phyloP scores from a whole-genome alignment of 2,888 invertebrate species.

The Eupithecia subfuscata region DNA sequence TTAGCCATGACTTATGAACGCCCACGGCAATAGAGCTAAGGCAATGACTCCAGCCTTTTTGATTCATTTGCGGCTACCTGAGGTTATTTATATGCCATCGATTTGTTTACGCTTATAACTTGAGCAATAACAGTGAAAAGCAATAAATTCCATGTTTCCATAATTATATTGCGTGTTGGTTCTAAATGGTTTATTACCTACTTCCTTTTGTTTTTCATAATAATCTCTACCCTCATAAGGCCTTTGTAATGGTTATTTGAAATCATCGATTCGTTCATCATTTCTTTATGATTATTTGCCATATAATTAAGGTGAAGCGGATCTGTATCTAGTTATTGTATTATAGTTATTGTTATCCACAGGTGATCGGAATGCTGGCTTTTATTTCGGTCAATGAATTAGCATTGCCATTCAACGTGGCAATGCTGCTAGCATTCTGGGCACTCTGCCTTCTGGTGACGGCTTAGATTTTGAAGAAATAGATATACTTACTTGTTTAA shows the following conservation, averaged over 20 bases:
- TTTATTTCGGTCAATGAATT: too few species aligned
- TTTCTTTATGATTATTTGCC: not conserved
- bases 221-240: not conserved
- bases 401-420: too few species aligned
- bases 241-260: not conserved
- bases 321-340: not conserved
- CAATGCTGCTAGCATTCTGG: too few species aligned
- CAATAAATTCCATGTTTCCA: slow-evolving; percentile 40
- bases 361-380: too few species aligned
- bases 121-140: slow-evolving; percentile 25
- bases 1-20: slow-evolving; percentile 77
- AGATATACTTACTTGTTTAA: too few species aligned
- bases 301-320: not conserved
- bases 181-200: not conserved
- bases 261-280: not conserved
- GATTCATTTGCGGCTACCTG: slow-evolving; percentile 67
- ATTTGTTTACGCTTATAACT: slow-evolving; percentile 32
- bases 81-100: slow-evolving; percentile 42
- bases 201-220: slow-evolving; percentile 5
- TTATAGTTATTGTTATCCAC: too few species aligned
- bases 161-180: slow-evolving; percentile 32
- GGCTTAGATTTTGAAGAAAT: too few species aligned
- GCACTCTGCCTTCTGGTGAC: too few species aligned
- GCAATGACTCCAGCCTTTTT: slow-evolving; percentile 74
- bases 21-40: slow-evolving; percentile 63